A percentile compares a stretch with the other conserved stretches of the same genome.
Conservation (phyloP, 2,113 vertebrate species). For the Oryzias celebensis region DNA sequence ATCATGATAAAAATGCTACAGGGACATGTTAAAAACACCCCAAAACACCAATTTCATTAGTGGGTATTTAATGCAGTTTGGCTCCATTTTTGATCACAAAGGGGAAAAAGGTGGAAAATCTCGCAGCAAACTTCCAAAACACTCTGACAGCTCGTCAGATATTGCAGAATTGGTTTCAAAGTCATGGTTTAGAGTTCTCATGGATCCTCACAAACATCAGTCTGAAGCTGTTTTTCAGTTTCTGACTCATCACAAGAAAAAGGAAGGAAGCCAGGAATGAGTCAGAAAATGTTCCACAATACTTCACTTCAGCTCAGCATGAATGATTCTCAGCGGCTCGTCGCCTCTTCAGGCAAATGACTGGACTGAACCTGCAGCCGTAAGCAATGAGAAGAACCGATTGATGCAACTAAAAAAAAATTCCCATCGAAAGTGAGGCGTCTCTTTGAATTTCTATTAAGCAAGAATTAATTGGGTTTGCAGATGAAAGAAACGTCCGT, state of each 20-base stretch:
- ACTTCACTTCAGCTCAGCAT: slow-evolving; percentile 53
- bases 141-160: too few species aligned
- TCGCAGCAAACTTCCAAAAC: too few species aligned
- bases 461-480: slow-evolving; percentile 58
- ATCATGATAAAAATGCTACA: too few species aligned
- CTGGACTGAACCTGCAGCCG: slow-evolving; percentile 13
- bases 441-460: slow-evolving; percentile 51
- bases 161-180: too few species aligned
- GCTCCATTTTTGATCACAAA: too few species aligned
- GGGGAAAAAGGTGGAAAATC: too few species aligned
- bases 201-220: slow-evolving; percentile 3
- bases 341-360: slow-evolving; percentile 47
- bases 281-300: slow-evolving; percentile 83
- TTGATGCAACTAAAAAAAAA: neutral
- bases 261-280: slow-evolving; percentile 82
- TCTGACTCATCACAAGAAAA: slow-evolving; percentile 86
- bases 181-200: too few species aligned
- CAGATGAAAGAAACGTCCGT: slow-evolving; percentile 58
- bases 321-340: slow-evolving; percentile 59
- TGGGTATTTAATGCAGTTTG: too few species aligned
- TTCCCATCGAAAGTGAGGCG: neutral
- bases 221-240: slow-evolving; percentile 53
- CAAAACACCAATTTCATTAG: too few species aligned
- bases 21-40: too few species aligned
- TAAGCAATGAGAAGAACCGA: neutral